Base-by-base conservation (phyloP, 1,140 invertebrate genomes). In the Phymastichus coffea region DNA sequence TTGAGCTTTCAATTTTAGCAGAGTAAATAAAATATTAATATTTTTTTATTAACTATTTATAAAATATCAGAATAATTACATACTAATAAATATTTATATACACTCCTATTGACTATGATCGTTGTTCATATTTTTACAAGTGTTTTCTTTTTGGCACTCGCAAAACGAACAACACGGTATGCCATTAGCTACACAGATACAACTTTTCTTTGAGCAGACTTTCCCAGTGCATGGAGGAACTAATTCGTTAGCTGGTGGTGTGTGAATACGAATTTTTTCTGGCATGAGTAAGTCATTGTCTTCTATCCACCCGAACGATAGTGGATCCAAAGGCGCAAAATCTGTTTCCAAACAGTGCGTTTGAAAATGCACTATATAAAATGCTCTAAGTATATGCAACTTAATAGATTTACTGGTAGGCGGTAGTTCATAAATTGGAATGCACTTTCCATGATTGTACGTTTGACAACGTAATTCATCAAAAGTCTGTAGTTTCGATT, bases 331-430 rank as follows among this genome's bases (percentile, higher is more conserved):
- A 37, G 35, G 23, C n/a, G 3, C 28, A 20, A 9, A 38, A 23
- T 49, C 30, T 20, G 1, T 19, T n/a, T 38, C 17, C 15, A 51
- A 14, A 3, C 35, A 17, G n/a, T 37, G 28, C 14, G 6, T 51
- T 25, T 37, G 48, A 15, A 22, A 3, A 38, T 35, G 23, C 2
- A 26, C 30, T 15, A 19, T 22, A 23, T 51, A 51, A 35, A 51
- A 38, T 4, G 48, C 33, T 14, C 48, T 22, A 9, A 51, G 23
- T 20, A 51, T 51, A 23, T 51, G 48, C 30, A 51, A 38, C n/a
- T 37, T 35, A 12, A 51, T 38, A 15, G 48, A 37, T 9, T 22
- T 22, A 23, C 19, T 37, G 6, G 47, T 51, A 20, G 47, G 47
- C 14, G 33, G 47, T 1, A 51, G n/a, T 22, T 51, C 47, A 35